Base-by-base conservation (phyloP, 1,140 invertebrate genomes). In the Drosophila quadrilineata region DNA sequence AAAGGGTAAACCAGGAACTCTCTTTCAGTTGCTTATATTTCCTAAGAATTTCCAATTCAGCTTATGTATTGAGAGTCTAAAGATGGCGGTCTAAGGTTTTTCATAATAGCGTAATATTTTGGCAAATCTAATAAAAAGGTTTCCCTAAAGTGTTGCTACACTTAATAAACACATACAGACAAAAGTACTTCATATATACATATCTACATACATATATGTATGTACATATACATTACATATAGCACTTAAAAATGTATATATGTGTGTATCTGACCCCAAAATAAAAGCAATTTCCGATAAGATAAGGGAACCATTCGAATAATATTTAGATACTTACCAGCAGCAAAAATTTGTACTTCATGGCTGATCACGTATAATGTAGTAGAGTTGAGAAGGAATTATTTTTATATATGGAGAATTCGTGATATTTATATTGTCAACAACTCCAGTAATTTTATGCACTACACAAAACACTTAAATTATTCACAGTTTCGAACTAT, bases 291-390 rank as follows among this genome's bases (percentile, higher is more conserved):
- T 65, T 54, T 16, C 12, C 45, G 77, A 82, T 82, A 84, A 82
- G 77, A 82, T 82, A 82, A 63, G 40, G 19, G 56, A 35, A 49
- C 31, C 24, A 43, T 65, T 70, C 35, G 57, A 46, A 49, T 35
- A 45, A 48, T 31, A 68, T 35, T 43, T 80, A 29, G 72, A 35
- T 31, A 84, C 77, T 85, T 49, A 84, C 77, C 77, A 82, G 22
- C 31, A 82, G 43, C 36, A 85, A 36, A 53, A 54, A 58, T 43
- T 70, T 74, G 70, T 77, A 31, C 70, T 71, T 84, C 77, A 84
- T 84, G 43, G 17, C 50, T 31, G 59, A 48, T 45, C 21, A 57
- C 26, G 41, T 66, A 8, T n/a, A n/a, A n/a, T n/a, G 57, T 36
- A 19, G 38, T 22, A 5, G 2, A 26, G 2, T 21, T 2, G 10